Base-by-base conservation (phyloP, 2,113 vertebrate species). In the Coracopsis vasa region DNA sequence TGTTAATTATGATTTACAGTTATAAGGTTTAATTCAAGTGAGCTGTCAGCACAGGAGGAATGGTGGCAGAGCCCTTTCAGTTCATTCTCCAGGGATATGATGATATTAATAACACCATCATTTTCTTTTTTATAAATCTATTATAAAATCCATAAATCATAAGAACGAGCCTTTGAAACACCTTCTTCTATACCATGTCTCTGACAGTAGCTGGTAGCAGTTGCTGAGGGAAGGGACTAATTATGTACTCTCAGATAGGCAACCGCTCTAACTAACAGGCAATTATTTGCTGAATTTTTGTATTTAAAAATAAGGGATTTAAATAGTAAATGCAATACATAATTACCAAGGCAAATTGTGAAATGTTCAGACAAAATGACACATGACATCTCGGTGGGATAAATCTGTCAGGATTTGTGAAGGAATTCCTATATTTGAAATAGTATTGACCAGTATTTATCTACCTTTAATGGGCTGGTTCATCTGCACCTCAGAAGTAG, bases 391-490 rank as follows among this genome's bases (percentile, higher is more conserved):
- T 72, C 78, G 54, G 78, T 8, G 21, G 74, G 82, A 86, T 88
- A 80, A 83, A 74, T 50, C 80, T 86, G 87, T 64, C 71, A 70
- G 60, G 80, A 86, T 71, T 86, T 86, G 72, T 60, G 50, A 47
- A 42, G 53, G 61, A 69, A 69, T 35, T 35, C 75, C 75, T 84
- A 61, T 80, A 74, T 65, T 69, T 77, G 81, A 88, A 83, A 21
- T 11, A 17, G 15, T 39, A 85, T 88, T 2, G 0, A 11, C 15
- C 0, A 0, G 10, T 27, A 25, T 10, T 28, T 4, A 0, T 27
- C 77, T 11, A 66, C 20, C n/a, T 70, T 48, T 42, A 74, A 28
- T 6, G 5, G 31, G 7, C 7, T 37, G 41, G 35, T 67, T 86
- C 44, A 45, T 41, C 41, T 39, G 12, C 42, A 39, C 24, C 31